Percentiles rank a stretch among this genome's conserved stretches.
These are phyloP conservation scores for Hemicentrotus pulcherrimus DNA, from an alignment of 35 echinoderm and acorn worm genomes.

Conservation along the genomic window DNA sequence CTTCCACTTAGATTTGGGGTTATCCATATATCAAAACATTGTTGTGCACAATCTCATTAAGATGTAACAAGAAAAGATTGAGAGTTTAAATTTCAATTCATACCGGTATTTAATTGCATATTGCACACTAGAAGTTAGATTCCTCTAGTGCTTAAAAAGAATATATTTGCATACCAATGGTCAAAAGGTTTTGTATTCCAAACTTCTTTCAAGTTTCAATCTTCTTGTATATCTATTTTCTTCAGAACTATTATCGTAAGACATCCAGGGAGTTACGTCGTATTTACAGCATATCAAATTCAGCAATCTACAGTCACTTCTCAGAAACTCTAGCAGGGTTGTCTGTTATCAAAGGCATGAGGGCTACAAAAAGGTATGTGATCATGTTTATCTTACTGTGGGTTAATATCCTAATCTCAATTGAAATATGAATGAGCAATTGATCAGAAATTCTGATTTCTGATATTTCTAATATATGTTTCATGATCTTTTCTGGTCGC, in stretches of 20 bases:
- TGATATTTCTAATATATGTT: too few species aligned
- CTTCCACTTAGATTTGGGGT: too few species aligned
- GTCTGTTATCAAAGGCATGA: constrained; percentile 80
- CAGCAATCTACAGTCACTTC: constrained; percentile 97
- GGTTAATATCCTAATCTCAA: too few species aligned
- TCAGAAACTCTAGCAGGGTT: constrained; percentile 89
- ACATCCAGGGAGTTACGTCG: constrained; percentile 93
- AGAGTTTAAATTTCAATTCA: not conserved
- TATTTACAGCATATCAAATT: constrained; percentile 87
- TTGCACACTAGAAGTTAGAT: too few species aligned
- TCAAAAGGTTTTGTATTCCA: not conserved
- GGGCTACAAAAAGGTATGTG: constrained; percentile 76
- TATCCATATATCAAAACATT: too few species aligned
- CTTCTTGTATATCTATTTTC: constrained; percentile 27
- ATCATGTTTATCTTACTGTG: too few species aligned
- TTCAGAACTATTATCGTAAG: constrained; percentile 91
- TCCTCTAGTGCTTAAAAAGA: too few species aligned
- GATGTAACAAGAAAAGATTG: too few species aligned
- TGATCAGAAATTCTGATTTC: too few species aligned
- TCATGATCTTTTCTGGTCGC: too few species aligned
- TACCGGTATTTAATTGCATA: not conserved
- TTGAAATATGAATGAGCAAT: too few species aligned
- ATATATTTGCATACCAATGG: not conserved
- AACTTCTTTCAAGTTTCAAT: not conserved
- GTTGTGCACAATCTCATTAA: too few species aligned